phyloP scores from a whole-genome alignment of 2,888 invertebrate genomes.

The Epiblema foenella region DNA sequence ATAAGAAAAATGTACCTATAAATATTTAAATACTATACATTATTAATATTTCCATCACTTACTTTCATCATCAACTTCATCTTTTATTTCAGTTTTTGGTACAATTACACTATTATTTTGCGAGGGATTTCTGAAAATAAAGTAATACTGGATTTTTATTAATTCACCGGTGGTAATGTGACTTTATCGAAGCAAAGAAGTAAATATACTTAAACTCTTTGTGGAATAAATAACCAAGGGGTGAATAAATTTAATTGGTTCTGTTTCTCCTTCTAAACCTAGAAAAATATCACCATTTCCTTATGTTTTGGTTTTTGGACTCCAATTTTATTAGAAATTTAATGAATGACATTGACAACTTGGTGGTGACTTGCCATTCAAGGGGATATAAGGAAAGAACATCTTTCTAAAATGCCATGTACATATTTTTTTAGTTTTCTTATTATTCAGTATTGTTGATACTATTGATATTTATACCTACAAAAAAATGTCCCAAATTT shows the following conservation, averaged over 20 bases:
- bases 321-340: neutral
- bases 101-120: conserved; percentile 54
- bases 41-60: no score
- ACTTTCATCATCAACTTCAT: conserved; percentile 35
- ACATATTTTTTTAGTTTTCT: no score
- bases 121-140: conserved; percentile 58
- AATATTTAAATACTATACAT: no score
- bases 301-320: no score
- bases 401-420: no score
- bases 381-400: neutral
- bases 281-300: no score
- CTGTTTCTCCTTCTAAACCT: no score
- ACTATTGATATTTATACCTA: no score
- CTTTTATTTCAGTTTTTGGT: conserved; percentile 50
- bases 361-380: neutral
- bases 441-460: no score
- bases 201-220: neutral
- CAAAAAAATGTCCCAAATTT: no score
- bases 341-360: neutral
- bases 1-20: neutral
- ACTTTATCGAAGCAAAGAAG: neutral
- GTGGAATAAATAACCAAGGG: no score
- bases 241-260: no score
- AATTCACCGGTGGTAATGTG: neutral
- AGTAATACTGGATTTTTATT: neutral